Evolutionary conservation across 2,888 invertebrate genomes (phyloP).

Genomic region (Merodon equestris): DNA sequence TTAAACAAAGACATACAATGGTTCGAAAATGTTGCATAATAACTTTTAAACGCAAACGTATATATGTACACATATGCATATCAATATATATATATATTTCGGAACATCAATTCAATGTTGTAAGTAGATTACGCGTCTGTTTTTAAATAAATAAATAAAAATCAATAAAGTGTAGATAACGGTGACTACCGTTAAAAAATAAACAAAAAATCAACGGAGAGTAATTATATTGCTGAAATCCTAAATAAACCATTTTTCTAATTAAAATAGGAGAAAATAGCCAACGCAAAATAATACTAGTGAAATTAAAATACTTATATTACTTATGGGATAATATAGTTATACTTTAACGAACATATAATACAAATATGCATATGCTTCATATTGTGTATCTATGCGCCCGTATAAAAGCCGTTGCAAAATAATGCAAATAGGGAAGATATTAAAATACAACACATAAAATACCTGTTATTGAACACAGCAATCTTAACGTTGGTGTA

Average conservation of each 20-base stretch:
- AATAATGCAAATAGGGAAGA: constrained; percentile 39
- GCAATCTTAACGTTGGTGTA: constrained; percentile 95
- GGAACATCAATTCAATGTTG: too few species aligned
- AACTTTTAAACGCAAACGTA: too few species aligned
- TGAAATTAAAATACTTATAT: constrained; percentile 7
- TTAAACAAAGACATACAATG: constrained; percentile 17
- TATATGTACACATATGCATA: too few species aligned
- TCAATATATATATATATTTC: too few species aligned
- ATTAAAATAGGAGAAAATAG: too few species aligned
- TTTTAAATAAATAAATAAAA: constrained; percentile 30
- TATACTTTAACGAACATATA: not conserved
- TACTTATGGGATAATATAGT: not conserved
- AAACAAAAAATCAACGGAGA: constrained; percentile 4
- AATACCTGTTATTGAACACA: constrained; percentile 98
- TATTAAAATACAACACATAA: not conserved
- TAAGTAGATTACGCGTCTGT: too few species aligned
- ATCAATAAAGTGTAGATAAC: constrained; percentile 36
- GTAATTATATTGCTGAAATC: constrained; percentile 20
- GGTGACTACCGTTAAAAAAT: too few species aligned
- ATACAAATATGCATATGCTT: constrained; percentile 49
- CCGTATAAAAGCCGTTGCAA: constrained; percentile 58
- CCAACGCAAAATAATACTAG: too few species aligned
- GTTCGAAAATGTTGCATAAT: too few species aligned
- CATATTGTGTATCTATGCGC: constrained; percentile 56
- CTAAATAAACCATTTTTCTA: too few species aligned